A percentile compares a stretch with the other conserved stretches of the same genome.
Conservation (phyloP, 2,113 vertebrate genomes). For the Bos javanicus region DNA sequence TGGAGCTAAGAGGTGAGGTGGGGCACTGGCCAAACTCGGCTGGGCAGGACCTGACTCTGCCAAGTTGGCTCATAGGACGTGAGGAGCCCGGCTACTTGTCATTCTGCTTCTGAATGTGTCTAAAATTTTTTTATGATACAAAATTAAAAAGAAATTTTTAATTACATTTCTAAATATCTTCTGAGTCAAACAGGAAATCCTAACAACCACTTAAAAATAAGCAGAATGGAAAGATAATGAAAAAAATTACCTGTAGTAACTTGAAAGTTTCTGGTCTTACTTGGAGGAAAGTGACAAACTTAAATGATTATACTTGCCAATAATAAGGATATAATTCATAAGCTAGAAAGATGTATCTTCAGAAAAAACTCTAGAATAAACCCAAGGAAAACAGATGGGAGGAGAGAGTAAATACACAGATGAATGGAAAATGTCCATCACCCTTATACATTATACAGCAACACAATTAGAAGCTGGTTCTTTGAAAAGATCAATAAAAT, state of each 20-base stretch:
- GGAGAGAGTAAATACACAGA: not conserved
- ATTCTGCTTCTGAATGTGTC: not conserved
- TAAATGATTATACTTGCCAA: not conserved
- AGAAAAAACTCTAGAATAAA: not conserved
- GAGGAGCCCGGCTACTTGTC: not conserved
- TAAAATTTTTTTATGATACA: not conserved
- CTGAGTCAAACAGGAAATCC: not conserved
- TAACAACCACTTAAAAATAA: not conserved
- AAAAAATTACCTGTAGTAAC: not conserved
- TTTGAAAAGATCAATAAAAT: not conserved
- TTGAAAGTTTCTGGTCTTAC: not conserved
- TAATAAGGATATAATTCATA: not conserved
- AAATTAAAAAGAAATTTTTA: not conserved
- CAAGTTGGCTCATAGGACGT: rapidly evolving
- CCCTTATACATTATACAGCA: not conserved
- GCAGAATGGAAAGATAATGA: not conserved
- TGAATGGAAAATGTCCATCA: not conserved
- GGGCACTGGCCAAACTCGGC: rapidly evolving
- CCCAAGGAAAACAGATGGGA: not conserved
- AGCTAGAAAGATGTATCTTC: not conserved
- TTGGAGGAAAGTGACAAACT: not conserved
- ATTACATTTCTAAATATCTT: not conserved
- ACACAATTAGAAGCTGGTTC: not conserved
- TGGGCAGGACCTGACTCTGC: rapidly evolving
- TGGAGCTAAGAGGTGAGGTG: not conserved